Conservation (phyloP, 1,140 invertebrate genomes). For the Anagrus nilaparvatae region DNA sequence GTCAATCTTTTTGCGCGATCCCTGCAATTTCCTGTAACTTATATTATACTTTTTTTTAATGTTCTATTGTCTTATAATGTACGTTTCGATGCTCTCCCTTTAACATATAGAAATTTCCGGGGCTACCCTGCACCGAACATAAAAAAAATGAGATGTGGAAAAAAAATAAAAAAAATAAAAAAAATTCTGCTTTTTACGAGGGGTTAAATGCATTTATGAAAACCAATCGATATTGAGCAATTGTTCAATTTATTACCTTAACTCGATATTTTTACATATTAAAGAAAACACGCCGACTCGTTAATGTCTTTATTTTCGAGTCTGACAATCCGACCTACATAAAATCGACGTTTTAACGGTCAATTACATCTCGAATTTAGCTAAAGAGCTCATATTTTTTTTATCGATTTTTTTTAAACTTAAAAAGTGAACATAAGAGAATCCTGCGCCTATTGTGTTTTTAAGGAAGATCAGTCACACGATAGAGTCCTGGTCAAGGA, state of each 20-base stretch:
- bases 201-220: too few species aligned
- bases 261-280: too few species aligned
- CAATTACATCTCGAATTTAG: conserved; percentile 1
- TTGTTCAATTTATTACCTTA: too few species aligned
- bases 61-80: conserved; percentile 39
- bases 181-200: conserved; percentile 1
- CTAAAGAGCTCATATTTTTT: background rate
- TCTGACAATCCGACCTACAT: too few species aligned
- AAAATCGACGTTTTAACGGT: too few species aligned
- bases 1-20: conserved; percentile 42
- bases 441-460: conserved; percentile 32
- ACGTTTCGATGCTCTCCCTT: conserved; percentile 30
- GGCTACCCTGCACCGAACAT: background rate
- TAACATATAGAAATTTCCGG: conserved; percentile 7
- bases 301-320: too few species aligned
- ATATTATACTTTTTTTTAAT: conserved; percentile 40
- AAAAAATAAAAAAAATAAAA: background rate
- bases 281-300: too few species aligned
- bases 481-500: conserved; percentile 41
- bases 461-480: conserved; percentile 40
- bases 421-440: conserved; percentile 1
- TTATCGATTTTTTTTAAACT: too few species aligned
- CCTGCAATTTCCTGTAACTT: conserved; percentile 44
- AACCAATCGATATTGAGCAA: too few species aligned
- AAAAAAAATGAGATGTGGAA: conserved; percentile 3